Percentiles rank a stretch among this genome's conserved stretches.
phyloP scores from a whole-genome alignment of 2,797 vertebrate genomes.

The Stomatorhinus walkeri region DNA sequence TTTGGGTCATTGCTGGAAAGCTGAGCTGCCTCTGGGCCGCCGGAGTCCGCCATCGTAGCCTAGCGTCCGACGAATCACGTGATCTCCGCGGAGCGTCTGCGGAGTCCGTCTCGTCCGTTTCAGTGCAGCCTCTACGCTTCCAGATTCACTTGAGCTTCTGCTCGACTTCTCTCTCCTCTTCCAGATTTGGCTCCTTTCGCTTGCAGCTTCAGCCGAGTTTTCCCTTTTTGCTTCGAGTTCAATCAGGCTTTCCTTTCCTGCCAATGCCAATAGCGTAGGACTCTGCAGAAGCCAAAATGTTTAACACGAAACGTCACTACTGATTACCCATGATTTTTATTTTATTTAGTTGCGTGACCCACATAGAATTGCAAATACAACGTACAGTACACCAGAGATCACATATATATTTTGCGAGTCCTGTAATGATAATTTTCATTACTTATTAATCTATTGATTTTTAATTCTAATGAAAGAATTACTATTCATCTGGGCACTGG shows the following conservation, averaged over 20 bases:
- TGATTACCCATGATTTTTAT: not conserved
- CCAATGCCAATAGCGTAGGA: not conserved
- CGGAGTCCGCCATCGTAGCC: constrained; percentile 20
- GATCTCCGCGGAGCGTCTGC: not conserved
- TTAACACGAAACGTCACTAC: not conserved
- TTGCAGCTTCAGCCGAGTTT: not conserved
- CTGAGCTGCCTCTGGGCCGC: constrained; percentile 14
- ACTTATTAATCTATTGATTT: not conserved
- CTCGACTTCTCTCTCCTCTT: not conserved
- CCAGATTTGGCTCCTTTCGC: not conserved
- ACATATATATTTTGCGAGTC: not conserved
- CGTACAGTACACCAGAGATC: not conserved
- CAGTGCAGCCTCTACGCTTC: not conserved
- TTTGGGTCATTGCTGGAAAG: not conserved
- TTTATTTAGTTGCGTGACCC: not conserved
- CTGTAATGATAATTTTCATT: not conserved
- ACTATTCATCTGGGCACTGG: not conserved
- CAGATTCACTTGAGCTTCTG: not conserved
- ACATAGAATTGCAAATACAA: not conserved
- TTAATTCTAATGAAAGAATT: not conserved
- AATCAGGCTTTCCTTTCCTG: not conserved
- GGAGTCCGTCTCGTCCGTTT: not conserved
- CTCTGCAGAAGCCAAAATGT: not conserved
- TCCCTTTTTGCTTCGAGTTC: not conserved
- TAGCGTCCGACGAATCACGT: constrained; percentile 9